Evolutionary conservation across 2,888 invertebrate genomes (phyloP), one percentile per base, ranked within the genome.

Genomic region (Agrotis exclamationis): DNA sequence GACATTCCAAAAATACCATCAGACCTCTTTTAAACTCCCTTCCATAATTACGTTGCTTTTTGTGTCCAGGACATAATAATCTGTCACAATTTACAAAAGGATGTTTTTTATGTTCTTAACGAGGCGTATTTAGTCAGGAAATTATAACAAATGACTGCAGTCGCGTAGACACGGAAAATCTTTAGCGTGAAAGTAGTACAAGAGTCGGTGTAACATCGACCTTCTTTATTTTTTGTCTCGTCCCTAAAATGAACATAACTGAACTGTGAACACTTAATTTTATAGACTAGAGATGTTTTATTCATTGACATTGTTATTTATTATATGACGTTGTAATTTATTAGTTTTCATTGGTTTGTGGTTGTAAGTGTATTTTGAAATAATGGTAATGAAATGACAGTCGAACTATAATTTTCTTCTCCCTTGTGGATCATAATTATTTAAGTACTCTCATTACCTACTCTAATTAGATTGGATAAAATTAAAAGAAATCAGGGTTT

Each of bases 61-160:
- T 81, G 33, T 68, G 63, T 79, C 51, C 47, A 65, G 84, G 85
- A 80, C 83, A 88, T 86, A 87, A 90, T 89, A 89, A 91, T 92
- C 89, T 92, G 89, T 93, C 89, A 90, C 88, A 92, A 92, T 93
- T 92, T 92, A 82, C 76, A 83, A 82, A 78, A 75, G 11, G 33
- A 57, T 78, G 73, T 80, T 87, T 90, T 89, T 89, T 88, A 88
- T 87, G 79, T 81, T 86, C 86, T 84, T 83, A 83, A 84, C 78
- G 70, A 79, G 71, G 76, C 83, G 82, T 88, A 84, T 91, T 90
- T 86, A 87, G 85, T 77, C 71, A 84, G 88, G 83, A 89, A 91
- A 93, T 93, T 89, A 86, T 89, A 88, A 93, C 88, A 89, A 93
- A 93, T 93, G 89, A 85, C 51, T 79, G 80, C 66, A 67, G 82